phyloP scores from a whole-genome alignment of 2,113 vertebrate genomes.

The Gallinago paraguaiae region DNA sequence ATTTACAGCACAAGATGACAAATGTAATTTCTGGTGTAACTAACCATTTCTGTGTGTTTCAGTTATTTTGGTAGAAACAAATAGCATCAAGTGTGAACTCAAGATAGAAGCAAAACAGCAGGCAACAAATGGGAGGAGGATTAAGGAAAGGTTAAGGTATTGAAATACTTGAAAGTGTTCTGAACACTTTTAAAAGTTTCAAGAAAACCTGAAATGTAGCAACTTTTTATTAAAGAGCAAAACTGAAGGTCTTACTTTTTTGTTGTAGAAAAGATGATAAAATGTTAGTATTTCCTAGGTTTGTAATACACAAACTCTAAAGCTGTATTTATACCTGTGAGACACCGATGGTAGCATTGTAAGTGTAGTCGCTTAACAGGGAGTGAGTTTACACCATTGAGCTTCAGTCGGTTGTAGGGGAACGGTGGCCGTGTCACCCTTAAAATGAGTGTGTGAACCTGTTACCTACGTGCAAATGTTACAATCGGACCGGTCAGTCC shows the following conservation, averaged over 20 bases:
- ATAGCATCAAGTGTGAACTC: not conserved
- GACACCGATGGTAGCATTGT: not conserved
- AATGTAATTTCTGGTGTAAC: not conserved
- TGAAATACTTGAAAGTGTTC: not conserved
- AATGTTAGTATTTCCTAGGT: not conserved
- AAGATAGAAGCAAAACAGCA: not conserved
- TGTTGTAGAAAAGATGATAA: not conserved
- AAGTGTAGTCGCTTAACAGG: too few relatives aligned
- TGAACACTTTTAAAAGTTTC: not conserved
- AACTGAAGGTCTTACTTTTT: not conserved
- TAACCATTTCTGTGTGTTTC: not conserved
- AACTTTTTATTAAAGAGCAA: not conserved
- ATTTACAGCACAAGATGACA: not conserved
- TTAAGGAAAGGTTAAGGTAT: not conserved
- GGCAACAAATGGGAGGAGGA: not conserved
- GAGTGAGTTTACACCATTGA: not conserved
- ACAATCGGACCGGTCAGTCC: rapidly evolving
- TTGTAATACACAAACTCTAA: not conserved
- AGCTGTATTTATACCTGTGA: not conserved
- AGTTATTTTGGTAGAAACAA: not conserved
- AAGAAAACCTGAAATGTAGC: not conserved
- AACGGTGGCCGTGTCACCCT: too few relatives aligned
- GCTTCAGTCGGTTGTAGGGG: not conserved
- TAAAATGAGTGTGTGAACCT: not conserved
- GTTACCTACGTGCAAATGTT: rapidly evolving